These are phyloP conservation scores for Hylaeus volcanicus DNA, from an alignment of 1,140 invertebrate species.

Conservation along the genomic window DNA sequence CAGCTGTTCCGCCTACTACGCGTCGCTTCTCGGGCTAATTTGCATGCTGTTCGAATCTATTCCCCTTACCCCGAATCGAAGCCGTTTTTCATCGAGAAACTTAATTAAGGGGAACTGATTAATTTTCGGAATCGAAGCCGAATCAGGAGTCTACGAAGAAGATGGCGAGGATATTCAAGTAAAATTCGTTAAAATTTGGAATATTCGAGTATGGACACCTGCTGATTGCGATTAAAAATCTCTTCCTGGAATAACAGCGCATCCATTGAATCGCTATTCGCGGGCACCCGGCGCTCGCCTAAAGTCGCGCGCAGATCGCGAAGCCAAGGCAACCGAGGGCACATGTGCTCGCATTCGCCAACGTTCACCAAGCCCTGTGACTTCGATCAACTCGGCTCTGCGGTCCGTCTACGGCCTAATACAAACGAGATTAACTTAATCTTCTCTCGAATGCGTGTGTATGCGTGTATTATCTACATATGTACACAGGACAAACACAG, in stretches of 20 bases:
- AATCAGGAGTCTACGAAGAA: too few species aligned
- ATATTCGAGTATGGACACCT: too few species aligned
- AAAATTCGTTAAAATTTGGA: too few species aligned
- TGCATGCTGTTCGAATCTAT: slow-evolving; percentile 30
- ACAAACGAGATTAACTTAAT: slow-evolving; percentile 70
- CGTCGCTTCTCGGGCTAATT: slow-evolving; percentile 47
- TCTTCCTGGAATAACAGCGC: slow-evolving; percentile 12
- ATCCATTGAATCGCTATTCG: slow-evolving; percentile 30
- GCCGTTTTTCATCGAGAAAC: not conserved
- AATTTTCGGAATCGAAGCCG: too few species aligned
- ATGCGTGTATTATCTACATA: slow-evolving; percentile 74
- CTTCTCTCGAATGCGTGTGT: slow-evolving; percentile 51
- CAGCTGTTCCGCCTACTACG: slow-evolving; percentile 44
- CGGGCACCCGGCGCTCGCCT: slow-evolving; percentile 45
- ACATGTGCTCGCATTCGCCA: too few species aligned
- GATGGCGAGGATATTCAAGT: too few species aligned
- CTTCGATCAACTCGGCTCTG: too few species aligned
- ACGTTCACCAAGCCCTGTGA: too few species aligned
- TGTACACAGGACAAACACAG: slow-evolving; percentile 75
- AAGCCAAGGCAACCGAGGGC: too few species aligned
- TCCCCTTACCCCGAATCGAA: slow-evolving; percentile 4
- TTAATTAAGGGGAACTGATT: not conserved
- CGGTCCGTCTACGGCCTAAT: not conserved
- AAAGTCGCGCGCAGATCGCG: too few species aligned
- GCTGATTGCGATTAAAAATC: not conserved